Percentiles rank a stretch among this genome's conserved stretches.
phyloP scores from a whole-genome alignment of 2,113 vertebrate genomes.

The Cyanoliseus patagonus region DNA sequence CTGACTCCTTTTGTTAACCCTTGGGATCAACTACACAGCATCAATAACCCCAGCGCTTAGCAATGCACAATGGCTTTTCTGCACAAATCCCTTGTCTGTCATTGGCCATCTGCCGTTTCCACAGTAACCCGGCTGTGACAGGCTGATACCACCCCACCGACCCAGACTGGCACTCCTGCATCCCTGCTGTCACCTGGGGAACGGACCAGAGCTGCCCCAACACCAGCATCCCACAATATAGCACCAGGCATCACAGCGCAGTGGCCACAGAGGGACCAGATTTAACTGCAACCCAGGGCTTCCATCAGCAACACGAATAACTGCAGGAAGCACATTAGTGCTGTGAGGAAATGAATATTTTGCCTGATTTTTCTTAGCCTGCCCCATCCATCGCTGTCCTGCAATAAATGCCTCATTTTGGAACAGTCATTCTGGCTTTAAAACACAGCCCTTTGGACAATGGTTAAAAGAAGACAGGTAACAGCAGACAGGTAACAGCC shows the following conservation, averaged over 20 bases:
- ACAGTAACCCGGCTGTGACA: not conserved
- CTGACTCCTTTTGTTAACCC: not conserved
- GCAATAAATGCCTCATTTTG: not conserved
- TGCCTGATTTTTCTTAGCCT: slow-evolving; percentile 22
- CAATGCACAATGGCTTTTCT: not conserved
- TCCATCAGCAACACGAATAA: not conserved
- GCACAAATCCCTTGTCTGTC: not conserved
- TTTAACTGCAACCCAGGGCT: not conserved
- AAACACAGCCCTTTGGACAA: not conserved
- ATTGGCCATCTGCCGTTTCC: not conserved
- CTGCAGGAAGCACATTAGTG: not conserved
- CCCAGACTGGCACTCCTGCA: not conserved
- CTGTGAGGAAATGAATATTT: not conserved
- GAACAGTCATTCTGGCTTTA: slow-evolving; percentile 14
- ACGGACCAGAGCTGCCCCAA: not conserved
- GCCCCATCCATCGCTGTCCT: slow-evolving; percentile 16
- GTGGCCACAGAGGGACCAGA: not conserved
- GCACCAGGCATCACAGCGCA: not conserved
- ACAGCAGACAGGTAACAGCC: not conserved
- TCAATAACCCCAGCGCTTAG: not conserved
- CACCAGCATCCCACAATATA: not conserved
- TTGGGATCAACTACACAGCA: not conserved
- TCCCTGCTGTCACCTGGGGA: not conserved
- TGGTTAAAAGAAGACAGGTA: not conserved
- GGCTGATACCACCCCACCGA: fast-evolving